These are phyloP conservation scores for Romanogobio albipinnatus DNA, from an alignment of 2,113 vertebrate genomes.

Conservation along the genomic window DNA sequence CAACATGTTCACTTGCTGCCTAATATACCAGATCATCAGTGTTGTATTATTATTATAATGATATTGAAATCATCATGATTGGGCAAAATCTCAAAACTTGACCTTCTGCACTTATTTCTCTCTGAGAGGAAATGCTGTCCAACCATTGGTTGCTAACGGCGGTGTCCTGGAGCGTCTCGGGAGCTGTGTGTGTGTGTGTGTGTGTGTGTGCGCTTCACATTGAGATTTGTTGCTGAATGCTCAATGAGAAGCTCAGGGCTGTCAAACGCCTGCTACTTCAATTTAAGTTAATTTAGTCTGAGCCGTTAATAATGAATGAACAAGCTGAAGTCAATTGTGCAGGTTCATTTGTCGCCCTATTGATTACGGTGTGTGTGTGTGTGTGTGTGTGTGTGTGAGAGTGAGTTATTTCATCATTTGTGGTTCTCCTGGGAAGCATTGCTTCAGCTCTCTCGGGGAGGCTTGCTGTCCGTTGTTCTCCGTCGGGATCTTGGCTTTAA, in stretches of 20 bases:
- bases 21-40: too few relatives aligned
- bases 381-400: constrained; percentile 8
- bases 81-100: too few relatives aligned
- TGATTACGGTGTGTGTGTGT: constrained; percentile 35
- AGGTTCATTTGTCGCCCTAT: constrained; percentile 56
- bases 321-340: constrained; percentile 55
- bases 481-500: constrained; percentile 31
- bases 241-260: constrained; percentile 48
- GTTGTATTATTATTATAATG: too few relatives aligned
- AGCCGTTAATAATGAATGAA: constrained; percentile 64
- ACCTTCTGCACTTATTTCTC: too few relatives aligned
- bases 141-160: too few relatives aligned
- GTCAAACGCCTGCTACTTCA: constrained; percentile 39
- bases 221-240: constrained; percentile 41
- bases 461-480: constrained; percentile 21
- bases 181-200: neutral
- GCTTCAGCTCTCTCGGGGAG: constrained; percentile 22
- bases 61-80: too few relatives aligned
- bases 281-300: constrained; percentile 58
- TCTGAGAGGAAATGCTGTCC: too few relatives aligned
- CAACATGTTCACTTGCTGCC: too few relatives aligned
- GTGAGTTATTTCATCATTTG: constrained; percentile 32
- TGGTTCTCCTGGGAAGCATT: constrained; percentile 42
- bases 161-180: neutral
- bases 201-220: neutral